Conservation (phyloP, 2,113 vertebrate genomes). For the Daphoenositta chrysoptera region DNA sequence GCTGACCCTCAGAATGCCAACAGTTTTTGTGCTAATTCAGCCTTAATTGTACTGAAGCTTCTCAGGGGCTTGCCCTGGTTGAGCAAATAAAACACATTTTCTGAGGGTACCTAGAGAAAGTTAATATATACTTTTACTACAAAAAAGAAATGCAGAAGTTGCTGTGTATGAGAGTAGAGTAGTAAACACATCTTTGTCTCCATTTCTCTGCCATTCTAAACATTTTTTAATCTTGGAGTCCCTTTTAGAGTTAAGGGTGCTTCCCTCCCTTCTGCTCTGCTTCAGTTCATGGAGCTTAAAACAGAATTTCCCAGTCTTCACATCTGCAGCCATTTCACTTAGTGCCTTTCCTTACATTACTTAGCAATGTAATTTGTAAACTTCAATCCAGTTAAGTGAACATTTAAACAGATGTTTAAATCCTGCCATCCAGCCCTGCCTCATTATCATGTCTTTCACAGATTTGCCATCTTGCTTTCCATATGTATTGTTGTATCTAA, state of each 20-base stretch:
- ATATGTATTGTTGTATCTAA: neutral
- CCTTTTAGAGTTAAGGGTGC: neutral
- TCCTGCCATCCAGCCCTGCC: neutral
- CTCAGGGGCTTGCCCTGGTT: neutral
- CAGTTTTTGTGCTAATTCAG: neutral
- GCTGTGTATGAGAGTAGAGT: neutral
- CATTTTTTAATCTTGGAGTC: neutral
- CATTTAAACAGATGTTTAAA: neutral
- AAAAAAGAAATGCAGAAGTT: neutral
- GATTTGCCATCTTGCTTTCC: neutral
- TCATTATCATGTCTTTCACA: neutral
- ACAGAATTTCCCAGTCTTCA: neutral
- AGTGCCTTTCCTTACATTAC: neutral
- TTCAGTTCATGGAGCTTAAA: neutral
- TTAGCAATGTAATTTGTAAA: neutral
- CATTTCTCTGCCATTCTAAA: neutral
- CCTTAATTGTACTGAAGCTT: neutral
- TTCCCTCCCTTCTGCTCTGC: neutral
- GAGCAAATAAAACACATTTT: neutral
- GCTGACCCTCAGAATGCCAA: neutral
- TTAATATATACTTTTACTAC: neutral
- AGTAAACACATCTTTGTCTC: neutral
- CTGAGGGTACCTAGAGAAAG: neutral
- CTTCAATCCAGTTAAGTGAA: neutral
- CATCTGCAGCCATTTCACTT: neutral